These are phyloP conservation scores for Platalea minor DNA, from an alignment of 2,797 vertebrate genomes.

Conservation along the genomic window DNA sequence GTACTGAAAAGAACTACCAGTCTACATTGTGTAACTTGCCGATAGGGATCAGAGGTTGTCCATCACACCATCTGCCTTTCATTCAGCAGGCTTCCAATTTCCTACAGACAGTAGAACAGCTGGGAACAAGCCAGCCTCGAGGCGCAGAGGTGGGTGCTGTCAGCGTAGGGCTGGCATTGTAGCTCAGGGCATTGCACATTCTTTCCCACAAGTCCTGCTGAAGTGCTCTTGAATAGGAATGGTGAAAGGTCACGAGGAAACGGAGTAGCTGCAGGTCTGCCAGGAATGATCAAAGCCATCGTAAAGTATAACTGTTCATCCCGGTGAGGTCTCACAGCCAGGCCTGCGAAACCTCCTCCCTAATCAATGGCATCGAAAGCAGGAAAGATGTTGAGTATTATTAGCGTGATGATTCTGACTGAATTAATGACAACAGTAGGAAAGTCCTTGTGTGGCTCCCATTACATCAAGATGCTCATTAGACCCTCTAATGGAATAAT, in stretches of 20 bases:
- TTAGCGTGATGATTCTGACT: neutral
- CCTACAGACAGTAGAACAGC: slow-evolving; percentile 15
- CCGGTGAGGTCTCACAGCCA: neutral
- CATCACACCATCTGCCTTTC: slow-evolving; percentile 50
- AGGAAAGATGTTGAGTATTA: neutral
- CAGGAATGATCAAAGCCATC: neutral
- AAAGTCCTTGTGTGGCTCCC: neutral
- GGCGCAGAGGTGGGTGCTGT: neutral
- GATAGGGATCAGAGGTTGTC: slow-evolving; percentile 48
- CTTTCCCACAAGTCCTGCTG: slow-evolving; percentile 32
- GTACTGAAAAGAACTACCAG: slow-evolving; percentile 23
- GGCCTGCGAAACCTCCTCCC: slow-evolving; percentile 7
- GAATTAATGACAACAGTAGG: neutral
- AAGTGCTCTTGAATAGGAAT: slow-evolving; percentile 24
- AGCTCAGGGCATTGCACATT: neutral
- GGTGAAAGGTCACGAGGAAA: slow-evolving; percentile 18
- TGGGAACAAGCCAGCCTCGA: slow-evolving; percentile 41
- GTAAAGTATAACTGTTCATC: neutral
- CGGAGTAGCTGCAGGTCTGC: neutral
- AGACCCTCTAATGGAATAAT: neutral
- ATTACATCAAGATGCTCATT: neutral
- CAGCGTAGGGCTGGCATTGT: neutral
- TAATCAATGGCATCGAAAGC: neutral
- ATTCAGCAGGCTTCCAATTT: slow-evolving; percentile 31
- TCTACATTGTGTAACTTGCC: neutral